phyloP scores from a whole-genome alignment of 2,888 invertebrate genomes.

The Caenorhabditis uteleia region DNA sequence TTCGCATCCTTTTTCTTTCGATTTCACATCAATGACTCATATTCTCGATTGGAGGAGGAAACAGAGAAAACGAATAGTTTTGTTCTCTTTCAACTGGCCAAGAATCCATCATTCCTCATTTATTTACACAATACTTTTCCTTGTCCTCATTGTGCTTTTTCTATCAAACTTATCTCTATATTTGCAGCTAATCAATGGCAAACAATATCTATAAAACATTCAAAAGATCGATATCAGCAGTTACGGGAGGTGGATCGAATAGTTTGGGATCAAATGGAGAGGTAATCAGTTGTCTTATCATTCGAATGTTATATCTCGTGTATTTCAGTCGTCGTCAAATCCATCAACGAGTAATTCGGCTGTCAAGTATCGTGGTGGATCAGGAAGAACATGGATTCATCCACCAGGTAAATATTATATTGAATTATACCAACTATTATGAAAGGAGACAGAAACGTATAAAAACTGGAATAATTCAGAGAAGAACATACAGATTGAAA shows the following conservation, averaged over 20 bases:
- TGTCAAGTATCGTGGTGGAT: conserved; percentile 47
- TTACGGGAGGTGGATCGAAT: conserved; percentile 16
- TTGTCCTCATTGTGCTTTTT: conserved; percentile 12
- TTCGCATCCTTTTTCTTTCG: too few species aligned
- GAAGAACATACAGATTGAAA: too few species aligned
- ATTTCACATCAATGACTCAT: too few species aligned
- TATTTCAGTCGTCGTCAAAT: conserved; percentile 9
- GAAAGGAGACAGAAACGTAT: too few species aligned
- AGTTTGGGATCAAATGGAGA: conserved; percentile 13
- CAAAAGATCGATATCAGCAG: conserved; percentile 60
- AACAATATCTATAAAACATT: conserved; percentile 64
- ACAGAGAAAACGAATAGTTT: too few species aligned
- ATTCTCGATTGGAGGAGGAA: too few species aligned
- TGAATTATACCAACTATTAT: too few species aligned
- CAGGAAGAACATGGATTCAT: conserved; percentile 62
- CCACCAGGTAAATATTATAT: conserved; percentile 61
- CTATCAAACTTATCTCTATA: conserved; percentile 2
- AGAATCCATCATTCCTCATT: too few species aligned
- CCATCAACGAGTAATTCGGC: conserved; percentile 12
- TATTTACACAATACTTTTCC: conserved; percentile 4
- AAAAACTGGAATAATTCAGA: too few species aligned
- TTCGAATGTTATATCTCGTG: too few species aligned
- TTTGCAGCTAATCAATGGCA: conserved; percentile 27
- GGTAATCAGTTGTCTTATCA: too few species aligned
- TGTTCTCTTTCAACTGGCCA: too few species aligned